Evolutionary conservation across 2,797 vertebrate genomes (phyloP).

Genomic region (Acrossocheilus fasciatus): DNA sequence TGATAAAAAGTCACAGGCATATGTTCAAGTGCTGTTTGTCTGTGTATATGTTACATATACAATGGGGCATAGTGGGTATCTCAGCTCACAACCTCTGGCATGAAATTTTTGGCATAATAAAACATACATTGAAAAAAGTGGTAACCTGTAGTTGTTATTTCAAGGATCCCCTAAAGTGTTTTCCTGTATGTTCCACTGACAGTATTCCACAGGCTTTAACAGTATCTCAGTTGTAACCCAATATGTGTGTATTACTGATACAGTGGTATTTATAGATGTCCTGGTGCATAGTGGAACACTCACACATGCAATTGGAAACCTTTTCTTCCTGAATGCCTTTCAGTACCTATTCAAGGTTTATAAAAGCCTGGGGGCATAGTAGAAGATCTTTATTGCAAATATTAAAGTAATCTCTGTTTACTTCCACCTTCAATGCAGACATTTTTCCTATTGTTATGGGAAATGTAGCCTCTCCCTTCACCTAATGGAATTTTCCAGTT

Average conservation of each 20-base stretch:
- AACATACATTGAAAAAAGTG: no score
- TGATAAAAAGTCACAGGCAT: no score
- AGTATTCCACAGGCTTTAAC: slow-evolving; percentile 13
- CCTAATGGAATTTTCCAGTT: not conserved
- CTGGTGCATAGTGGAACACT: slow-evolving; percentile 14
- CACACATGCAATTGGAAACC: slow-evolving; percentile 29
- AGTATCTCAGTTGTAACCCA: slow-evolving; percentile 44
- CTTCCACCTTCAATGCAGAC: not conserved
- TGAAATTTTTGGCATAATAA: no score
- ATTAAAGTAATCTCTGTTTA: slow-evolving; percentile 13
- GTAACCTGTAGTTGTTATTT: no score
- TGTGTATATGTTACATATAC: not conserved
- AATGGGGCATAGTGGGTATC: no score
- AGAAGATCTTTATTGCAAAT: slow-evolving; percentile 11
- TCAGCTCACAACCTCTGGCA: no score
- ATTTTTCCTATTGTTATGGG: not conserved
- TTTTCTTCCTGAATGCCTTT: slow-evolving; percentile 10
- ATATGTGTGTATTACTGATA: slow-evolving; percentile 39
- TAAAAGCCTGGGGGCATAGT: slow-evolving; percentile 27
- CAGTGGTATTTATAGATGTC: slow-evolving; percentile 53
- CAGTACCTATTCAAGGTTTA: slow-evolving; percentile 23
- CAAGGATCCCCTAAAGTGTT: no score
- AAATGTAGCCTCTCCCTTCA: not conserved
- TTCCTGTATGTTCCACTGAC: not conserved
- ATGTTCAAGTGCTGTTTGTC: no score